These are phyloP conservation scores for Emydocephalus ijimae DNA, from an alignment of 2,113 vertebrate species.

Conservation along the genomic window DNA sequence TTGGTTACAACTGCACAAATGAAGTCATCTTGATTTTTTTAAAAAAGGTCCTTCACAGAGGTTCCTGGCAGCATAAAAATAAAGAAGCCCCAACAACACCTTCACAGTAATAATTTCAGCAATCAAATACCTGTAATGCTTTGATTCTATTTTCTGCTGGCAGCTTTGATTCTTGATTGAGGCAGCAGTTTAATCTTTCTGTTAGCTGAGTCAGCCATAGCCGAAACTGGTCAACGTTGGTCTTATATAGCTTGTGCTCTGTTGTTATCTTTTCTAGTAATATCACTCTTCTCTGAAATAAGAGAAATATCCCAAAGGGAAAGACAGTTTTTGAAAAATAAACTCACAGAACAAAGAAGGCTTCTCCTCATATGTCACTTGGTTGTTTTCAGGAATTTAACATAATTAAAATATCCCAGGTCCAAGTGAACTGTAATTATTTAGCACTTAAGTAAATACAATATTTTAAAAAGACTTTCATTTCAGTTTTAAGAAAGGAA, in stretches of 20 bases:
- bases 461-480: constrained; percentile 12
- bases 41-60: neutral
- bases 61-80: neutral
- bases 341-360: constrained; percentile 21
- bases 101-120: neutral
- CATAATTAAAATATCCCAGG: neutral
- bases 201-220: constrained; percentile 78
- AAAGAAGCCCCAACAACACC: neutral
- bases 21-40: neutral
- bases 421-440: neutral
- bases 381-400: constrained; percentile 26
- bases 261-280: constrained; percentile 78
- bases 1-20: neutral
- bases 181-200: constrained; percentile 75
- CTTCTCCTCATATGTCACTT: fast-evolving
- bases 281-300: constrained; percentile 77
- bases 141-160: constrained; percentile 66
- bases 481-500: neutral
- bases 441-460: neutral
- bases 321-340: constrained; percentile 5
- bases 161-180: constrained; percentile 43
- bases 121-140: constrained; percentile 74
- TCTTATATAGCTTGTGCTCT: constrained; percentile 79
- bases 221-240: constrained; percentile 72
- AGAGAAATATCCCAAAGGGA: constrained; percentile 36